Conservation (phyloP, 2,888 invertebrate species). For the Holacanthella duospinosa region DNA sequence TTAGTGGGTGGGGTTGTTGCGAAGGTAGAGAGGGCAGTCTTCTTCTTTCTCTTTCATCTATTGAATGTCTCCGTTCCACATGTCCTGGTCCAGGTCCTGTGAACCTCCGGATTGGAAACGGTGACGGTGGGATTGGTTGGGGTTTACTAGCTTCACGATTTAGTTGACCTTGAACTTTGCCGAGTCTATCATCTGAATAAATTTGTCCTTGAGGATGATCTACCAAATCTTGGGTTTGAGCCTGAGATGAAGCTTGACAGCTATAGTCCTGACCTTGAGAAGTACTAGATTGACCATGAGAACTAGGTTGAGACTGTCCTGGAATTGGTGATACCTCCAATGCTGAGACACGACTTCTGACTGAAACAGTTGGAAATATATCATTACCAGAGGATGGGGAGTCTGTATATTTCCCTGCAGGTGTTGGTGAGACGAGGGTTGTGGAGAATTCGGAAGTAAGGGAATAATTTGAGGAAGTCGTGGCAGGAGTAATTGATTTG, state of each 20-base stretch:
- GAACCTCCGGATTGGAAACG: constrained; percentile 30
- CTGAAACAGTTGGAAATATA: constrained; percentile 31
- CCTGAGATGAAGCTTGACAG: not conserved
- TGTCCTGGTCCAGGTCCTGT: constrained; percentile 23
- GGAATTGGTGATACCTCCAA: constrained; percentile 18
- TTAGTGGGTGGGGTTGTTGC: constrained; percentile 12
- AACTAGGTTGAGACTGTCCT: not conserved
- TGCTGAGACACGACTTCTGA: constrained; percentile 29
- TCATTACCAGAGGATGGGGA: constrained; percentile 24
- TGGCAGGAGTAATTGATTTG: constrained; percentile 31
- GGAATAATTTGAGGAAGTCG: constrained; percentile 35
- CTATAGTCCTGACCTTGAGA: not conserved
- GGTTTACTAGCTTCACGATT: constrained; percentile 3
- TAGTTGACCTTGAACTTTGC: constrained; percentile 5
- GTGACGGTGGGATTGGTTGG: constrained; percentile 27
- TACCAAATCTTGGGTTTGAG: not conserved
- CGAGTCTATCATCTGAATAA: not conserved
- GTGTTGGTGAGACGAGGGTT: constrained; percentile 34
- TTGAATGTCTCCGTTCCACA: constrained; percentile 29
- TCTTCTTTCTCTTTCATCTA: constrained; percentile 23
- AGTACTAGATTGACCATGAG: not conserved
- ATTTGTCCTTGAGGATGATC: not conserved
- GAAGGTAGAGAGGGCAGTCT: constrained; percentile 34
- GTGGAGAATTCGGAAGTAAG: constrained; percentile 36
- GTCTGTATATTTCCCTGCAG: constrained; percentile 9